A percentile compares a stretch with the other conserved stretches of the same genome.
Conservation (phyloP, 2,113 vertebrate genomes). For the Ageneiosus marmoratus region DNA sequence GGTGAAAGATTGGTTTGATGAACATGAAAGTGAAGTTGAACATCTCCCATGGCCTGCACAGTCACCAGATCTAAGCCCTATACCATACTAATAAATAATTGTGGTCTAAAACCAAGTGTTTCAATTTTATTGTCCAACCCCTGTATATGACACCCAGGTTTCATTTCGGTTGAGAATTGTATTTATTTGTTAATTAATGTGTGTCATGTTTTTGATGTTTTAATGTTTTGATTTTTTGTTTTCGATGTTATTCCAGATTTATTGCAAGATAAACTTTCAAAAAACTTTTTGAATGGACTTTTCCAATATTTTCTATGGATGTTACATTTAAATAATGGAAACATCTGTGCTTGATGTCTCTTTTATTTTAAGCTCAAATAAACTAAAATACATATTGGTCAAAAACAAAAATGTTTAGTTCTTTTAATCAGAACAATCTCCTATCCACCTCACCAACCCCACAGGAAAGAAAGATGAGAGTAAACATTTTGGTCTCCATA, state of each 20-base stretch:
- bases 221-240: neutral
- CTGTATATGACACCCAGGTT: neutral
- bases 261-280: slow-evolving; percentile 5
- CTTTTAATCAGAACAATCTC: neutral
- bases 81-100: no score
- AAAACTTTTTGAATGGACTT: slow-evolving; percentile 41
- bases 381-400: neutral
- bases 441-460: neutral
- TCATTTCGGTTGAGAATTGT: neutral
- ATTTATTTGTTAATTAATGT: slow-evolving; percentile 4
- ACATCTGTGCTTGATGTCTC: slow-evolving; percentile 55
- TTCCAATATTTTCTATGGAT: slow-evolving; percentile 62
- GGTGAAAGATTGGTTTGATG: no score
- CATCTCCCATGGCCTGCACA: no score
- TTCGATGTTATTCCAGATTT: slow-evolving; percentile 17
- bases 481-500: neutral
- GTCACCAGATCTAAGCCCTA: no score
- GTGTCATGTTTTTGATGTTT: slow-evolving; percentile 9
- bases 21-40: no score
- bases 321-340: slow-evolving; percentile 52
- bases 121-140: no score
- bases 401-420: neutral
- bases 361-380: slow-evolving; percentile 50
- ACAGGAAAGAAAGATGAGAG: neutral
- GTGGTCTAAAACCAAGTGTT: no score